A percentile compares a stretch with the other conserved stretches of the same genome.
Conservation (phyloP, 2,113 vertebrate genomes). For the Urocolius indicus region DNA sequence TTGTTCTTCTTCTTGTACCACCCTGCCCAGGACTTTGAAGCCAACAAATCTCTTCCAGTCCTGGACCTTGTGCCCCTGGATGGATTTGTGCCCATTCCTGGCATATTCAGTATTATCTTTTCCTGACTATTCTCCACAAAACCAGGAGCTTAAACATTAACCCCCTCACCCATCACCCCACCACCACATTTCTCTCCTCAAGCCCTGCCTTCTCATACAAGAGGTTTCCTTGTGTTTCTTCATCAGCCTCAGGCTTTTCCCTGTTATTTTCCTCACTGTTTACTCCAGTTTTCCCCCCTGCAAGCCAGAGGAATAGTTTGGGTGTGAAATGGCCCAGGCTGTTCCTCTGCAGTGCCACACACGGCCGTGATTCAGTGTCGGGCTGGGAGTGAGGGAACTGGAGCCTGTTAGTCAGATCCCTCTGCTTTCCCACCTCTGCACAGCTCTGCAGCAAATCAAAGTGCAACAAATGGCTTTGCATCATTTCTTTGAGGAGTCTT, state of each 20-base stretch:
- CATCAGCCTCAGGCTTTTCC: not conserved
- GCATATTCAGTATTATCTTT: not conserved
- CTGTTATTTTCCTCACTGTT: not conserved
- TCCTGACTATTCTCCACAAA: not conserved
- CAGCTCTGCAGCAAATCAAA: not conserved
- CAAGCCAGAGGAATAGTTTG: conserved; percentile 13
- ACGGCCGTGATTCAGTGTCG: not conserved
- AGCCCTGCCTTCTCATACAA: not conserved
- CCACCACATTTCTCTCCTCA: not conserved
- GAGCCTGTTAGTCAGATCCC: not conserved
- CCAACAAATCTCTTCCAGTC: not conserved
- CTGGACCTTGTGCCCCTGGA: not conserved
- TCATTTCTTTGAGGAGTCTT: conserved; percentile 39
- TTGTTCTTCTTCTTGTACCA: not conserved
- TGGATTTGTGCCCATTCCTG: not conserved
- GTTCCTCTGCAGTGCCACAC: not conserved
- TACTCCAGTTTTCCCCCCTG: not conserved
- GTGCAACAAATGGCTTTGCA: not conserved
- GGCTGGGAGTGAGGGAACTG: not conserved
- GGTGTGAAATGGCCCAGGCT: not conserved
- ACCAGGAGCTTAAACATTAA: conserved; percentile 35
- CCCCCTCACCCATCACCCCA: not conserved
- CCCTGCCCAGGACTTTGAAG: not conserved
- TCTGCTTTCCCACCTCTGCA: not conserved
- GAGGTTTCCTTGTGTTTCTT: not conserved